Evolutionary conservation across 1,140 invertebrate genomes (phyloP).

Genomic region (Drosophila ficusphila): DNA sequence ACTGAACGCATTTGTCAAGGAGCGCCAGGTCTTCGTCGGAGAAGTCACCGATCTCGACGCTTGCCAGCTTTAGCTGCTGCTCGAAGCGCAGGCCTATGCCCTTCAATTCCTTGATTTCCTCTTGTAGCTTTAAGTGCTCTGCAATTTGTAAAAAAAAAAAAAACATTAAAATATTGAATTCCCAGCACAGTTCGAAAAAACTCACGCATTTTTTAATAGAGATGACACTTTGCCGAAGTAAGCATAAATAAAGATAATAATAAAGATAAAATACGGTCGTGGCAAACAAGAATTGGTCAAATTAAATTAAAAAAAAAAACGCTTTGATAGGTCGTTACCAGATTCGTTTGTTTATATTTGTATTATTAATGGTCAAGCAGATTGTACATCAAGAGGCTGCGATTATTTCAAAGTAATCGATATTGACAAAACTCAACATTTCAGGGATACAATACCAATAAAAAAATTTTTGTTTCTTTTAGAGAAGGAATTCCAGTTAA

Average conservation of each 20-base stretch:
- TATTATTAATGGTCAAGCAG: neutral
- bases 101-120: constrained; percentile 48
- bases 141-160: neutral
- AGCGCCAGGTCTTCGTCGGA: constrained; percentile 54
- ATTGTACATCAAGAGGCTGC: too few species aligned
- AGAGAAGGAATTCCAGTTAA: neutral
- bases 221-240: neutral
- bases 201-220: constrained; percentile 23
- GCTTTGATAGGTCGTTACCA: too few species aligned
- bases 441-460: neutral
- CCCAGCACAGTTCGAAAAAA: neutral
- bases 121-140: constrained; percentile 50
- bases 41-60: constrained; percentile 65
- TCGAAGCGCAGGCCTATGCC: constrained; percentile 46
- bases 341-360: too few species aligned
- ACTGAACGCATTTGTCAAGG: constrained; percentile 52
- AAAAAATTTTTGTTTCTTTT: neutral
- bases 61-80: constrained; percentile 49
- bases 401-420: too few species aligned
- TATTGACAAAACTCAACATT: constrained; percentile 2
- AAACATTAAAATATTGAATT: neutral
- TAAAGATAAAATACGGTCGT: too few species aligned
- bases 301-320: too few species aligned
- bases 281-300: too few species aligned
- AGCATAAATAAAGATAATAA: too few species aligned